Base-by-base conservation (phyloP, 2,888 invertebrate species). In the Amblyjoppa fuscipennis region DNA sequence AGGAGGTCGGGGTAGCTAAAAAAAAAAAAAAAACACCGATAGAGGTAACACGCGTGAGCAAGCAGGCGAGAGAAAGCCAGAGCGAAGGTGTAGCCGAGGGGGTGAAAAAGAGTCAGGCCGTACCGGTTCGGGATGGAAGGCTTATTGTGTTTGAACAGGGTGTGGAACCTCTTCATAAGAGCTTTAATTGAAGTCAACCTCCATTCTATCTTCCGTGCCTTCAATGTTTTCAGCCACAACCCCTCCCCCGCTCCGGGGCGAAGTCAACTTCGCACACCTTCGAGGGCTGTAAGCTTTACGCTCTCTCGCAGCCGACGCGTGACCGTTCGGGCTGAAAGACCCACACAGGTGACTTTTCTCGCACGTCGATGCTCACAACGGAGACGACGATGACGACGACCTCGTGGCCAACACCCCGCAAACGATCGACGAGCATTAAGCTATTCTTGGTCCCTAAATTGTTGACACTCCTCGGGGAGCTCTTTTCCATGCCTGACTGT, bases 61-160 rank as follows among this genome's bases (percentile, higher is more conserved):
- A 64, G 64, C 49, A 38, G 41, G 56, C 53, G 38, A n/a, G 61
- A 64, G 61, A 34, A 64, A 34, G 34, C 6, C 31, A 16, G 31
- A 64, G 9, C 61, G 61, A 13, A 31, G 31, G 61, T 64, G 61
- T 16, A 64, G 31, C 49, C 34, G 53, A 41, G 56, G 41, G 38
- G 34, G 66, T 53, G 53, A 53, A 68, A 77, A 53, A 25, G 68
- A 53, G 51, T 53, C 16, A 25, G n/a, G 13, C 53, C 16, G 76
- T 51, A 66, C 51, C 45, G 45, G 34, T 56, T 53, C 51, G 80
- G 81, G 81, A 56, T 77, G 71, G 25, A 83, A 86, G 85, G 90
- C 89, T 90, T 90, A 91, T 91, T 92, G 89, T 92, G 91, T 92
- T 92, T 92, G 91, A 91, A 88, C 87, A 91, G 90, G 92, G 92